phyloP scores from a whole-genome alignment of 2,113 vertebrate species.

The Zeus faber region DNA sequence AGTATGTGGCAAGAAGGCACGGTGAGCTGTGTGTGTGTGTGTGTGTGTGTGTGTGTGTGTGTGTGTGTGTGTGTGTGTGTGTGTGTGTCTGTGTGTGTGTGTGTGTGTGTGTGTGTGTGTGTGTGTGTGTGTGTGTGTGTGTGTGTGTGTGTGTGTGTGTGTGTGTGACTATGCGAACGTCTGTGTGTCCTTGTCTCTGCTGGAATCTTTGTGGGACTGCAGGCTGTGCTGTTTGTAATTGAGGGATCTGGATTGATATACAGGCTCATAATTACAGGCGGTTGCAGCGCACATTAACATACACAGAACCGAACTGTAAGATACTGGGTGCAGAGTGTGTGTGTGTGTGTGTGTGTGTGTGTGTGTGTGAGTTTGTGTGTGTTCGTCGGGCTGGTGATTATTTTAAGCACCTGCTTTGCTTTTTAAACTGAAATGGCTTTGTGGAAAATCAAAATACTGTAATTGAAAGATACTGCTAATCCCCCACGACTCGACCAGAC shows the following conservation, averaged over 20 bases:
- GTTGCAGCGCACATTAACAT: constrained; percentile 41
- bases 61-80: not conserved
- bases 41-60: constrained; percentile 3
- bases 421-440: constrained; percentile 55
- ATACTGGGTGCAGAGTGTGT: constrained; percentile 1
- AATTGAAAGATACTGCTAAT: constrained; percentile 61
- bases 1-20: constrained; percentile 20
- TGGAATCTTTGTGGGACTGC: constrained; percentile 30
- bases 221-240: constrained; percentile 61
- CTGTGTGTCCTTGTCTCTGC: constrained; percentile 3
- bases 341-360: not conserved
- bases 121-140: not conserved
- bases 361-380: constrained; percentile 15
- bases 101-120: not conserved
- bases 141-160: constrained; percentile 6
- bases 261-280: constrained; percentile 66
- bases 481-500: constrained; percentile 14
- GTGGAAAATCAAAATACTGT: constrained; percentile 57
- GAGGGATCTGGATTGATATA: constrained; percentile 68
- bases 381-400: constrained; percentile 37
- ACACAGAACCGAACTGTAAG: constrained; percentile 34
- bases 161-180: constrained; percentile 10
- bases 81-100: not conserved
- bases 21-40: not conserved
- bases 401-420: constrained; percentile 55